Evolutionary conservation across 2,113 vertebrate genomes (phyloP).

Genomic region (Rhinolophus ferrumequinum): DNA sequence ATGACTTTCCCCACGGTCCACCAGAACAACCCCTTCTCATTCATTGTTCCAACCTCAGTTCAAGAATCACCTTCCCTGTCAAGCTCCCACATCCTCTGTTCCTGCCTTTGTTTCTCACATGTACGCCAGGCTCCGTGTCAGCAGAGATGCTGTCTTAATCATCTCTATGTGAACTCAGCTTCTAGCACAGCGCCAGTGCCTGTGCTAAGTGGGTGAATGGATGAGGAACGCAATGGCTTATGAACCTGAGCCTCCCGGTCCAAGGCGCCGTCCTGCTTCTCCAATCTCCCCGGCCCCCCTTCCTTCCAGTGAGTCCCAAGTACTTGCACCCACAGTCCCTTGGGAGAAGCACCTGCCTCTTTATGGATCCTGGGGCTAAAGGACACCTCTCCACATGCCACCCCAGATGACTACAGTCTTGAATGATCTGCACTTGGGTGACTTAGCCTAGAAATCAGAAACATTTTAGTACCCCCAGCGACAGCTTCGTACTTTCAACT

Average conservation of each 20-base stretch:
- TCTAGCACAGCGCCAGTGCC: background rate
- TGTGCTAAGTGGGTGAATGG: background rate
- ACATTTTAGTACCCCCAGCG: background rate
- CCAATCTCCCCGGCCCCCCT: too few species aligned
- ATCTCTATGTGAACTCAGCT: background rate
- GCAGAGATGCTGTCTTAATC: background rate
- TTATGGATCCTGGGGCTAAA: background rate
- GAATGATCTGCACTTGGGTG: background rate
- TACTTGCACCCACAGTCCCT: background rate
- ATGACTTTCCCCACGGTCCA: background rate
- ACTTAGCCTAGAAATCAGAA: background rate
- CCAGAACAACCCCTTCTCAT: background rate
- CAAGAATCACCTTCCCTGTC: background rate
- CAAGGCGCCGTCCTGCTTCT: background rate
- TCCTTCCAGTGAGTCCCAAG: background rate
- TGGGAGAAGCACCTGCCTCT: background rate
- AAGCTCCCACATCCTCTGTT: background rate
- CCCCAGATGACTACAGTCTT: background rate
- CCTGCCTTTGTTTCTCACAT: background rate
- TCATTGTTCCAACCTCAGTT: background rate
- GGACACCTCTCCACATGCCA: background rate
- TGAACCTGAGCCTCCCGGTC: background rate
- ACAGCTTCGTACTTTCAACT: background rate
- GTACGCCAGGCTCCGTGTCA: background rate
- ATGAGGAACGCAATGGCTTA: background rate